A percentile compares a stretch with the other conserved stretches of the same genome.
Conservation (phyloP, 2,888 invertebrate species). For the Dryomyza anilis region DNA sequence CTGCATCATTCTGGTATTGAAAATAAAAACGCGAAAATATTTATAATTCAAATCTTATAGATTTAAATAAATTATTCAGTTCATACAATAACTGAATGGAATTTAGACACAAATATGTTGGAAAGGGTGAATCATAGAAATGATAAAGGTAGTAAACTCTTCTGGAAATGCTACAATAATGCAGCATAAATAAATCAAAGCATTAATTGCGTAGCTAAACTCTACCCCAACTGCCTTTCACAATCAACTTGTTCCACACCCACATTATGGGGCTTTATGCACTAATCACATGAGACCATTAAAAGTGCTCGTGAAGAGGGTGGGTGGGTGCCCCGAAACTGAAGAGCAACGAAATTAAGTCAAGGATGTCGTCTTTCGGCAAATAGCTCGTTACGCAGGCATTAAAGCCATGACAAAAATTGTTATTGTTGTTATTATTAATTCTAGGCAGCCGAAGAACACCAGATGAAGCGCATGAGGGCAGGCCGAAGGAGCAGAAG, state of each 20-base stretch:
- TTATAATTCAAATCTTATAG: too few species aligned
- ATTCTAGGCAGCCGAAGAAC: slow-evolving; percentile 9
- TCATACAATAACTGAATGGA: too few species aligned
- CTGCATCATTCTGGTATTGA: too few species aligned
- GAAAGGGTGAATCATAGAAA: too few species aligned
- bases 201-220: too few species aligned
- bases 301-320: not conserved
- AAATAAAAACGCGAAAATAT: too few species aligned
- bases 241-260: not conserved
- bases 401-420: slow-evolving; percentile 4
- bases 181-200: too few species aligned
- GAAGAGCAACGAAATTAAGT: not conserved
- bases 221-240: not conserved
- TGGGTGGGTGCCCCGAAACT: not conserved
- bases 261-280: not conserved
- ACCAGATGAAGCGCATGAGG: not conserved
- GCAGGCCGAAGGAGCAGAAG: not conserved
- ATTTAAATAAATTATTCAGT: too few species aligned
- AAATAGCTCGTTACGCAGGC: not conserved
- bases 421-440: slow-evolving; percentile 14
- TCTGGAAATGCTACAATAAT: too few species aligned
- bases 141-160: too few species aligned
- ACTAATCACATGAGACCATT: slow-evolving; percentile 18
- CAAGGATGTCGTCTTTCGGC: not conserved
- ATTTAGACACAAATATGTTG: too few species aligned